phyloP scores from a whole-genome alignment of 2,888 invertebrate genomes.

The Amphipoea lucens region DNA sequence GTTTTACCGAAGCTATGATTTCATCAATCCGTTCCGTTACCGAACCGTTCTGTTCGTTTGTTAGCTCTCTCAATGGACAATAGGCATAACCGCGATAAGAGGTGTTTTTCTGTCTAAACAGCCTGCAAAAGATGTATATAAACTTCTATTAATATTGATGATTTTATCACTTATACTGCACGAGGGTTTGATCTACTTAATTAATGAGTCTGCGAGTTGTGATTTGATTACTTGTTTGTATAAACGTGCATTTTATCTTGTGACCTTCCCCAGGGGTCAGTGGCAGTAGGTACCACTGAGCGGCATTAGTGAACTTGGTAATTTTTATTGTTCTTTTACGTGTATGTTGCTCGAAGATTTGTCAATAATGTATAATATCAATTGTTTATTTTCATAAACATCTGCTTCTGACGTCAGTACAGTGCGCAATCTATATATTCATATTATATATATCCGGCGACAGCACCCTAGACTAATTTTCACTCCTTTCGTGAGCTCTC shows the following conservation, averaged over 20 bases:
- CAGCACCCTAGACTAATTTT: background rate
- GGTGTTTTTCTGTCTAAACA: conserved; percentile 12
- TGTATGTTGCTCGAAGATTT: background rate
- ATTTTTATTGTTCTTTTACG: conserved; percentile 5
- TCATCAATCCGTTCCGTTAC: conserved; percentile 1
- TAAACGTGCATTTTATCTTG: conserved; percentile 53
- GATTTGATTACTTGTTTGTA: conserved; percentile 55
- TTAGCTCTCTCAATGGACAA: background rate
- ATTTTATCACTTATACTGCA: background rate
- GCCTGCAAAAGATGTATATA: background rate
- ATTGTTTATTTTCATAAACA: background rate
- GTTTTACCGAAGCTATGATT: conserved; percentile 8
- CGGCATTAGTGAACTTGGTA: conserved; percentile 9
- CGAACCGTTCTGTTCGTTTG: background rate
- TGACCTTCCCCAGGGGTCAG: conserved; percentile 27
- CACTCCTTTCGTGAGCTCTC: background rate
- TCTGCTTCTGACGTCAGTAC: background rate
- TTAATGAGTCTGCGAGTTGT: conserved; percentile 37
- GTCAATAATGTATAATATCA: background rate
- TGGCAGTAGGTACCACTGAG: conserved; percentile 31
- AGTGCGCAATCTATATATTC: background rate
- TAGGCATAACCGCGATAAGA: conserved; percentile 3
- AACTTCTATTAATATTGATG: conserved; percentile 7
- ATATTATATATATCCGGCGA: no score
- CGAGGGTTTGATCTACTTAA: conserved; percentile 36